Evolutionary conservation across 2,888 invertebrate species (phyloP).

Genomic region (Yponomeuta sedellus): DNA sequence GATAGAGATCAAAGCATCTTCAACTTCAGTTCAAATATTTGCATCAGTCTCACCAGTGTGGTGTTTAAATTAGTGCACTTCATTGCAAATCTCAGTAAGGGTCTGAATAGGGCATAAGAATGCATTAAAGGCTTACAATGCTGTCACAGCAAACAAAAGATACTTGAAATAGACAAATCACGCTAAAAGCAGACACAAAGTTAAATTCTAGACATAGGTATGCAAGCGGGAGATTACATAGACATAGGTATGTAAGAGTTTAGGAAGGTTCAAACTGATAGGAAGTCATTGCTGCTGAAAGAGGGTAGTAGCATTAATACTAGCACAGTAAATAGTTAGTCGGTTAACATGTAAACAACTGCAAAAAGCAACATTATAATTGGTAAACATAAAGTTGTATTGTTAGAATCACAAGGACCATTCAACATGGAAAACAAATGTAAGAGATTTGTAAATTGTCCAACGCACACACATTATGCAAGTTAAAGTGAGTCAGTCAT

Average conservation of each 20-base stretch:
- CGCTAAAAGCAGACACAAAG: background rate
- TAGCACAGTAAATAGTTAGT: slow-evolving; percentile 24
- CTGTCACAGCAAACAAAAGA: background rate
- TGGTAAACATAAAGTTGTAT: slow-evolving; percentile 6
- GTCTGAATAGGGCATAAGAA: too few species aligned
- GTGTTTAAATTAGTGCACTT: too few species aligned
- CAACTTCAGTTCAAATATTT: too few species aligned
- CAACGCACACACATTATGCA: slow-evolving; percentile 72
- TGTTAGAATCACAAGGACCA: slow-evolving; percentile 77
- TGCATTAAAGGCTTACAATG: too few species aligned
- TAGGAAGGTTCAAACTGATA: background rate
- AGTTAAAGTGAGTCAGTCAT: slow-evolving; percentile 64
- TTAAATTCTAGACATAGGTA: background rate
- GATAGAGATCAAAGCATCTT: too few species aligned
- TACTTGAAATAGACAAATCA: background rate
- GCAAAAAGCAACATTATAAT: slow-evolving; percentile 3
- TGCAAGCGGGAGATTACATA: background rate
- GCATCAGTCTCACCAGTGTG: too few species aligned
- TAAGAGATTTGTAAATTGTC: slow-evolving; percentile 50
- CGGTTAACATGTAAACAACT: slow-evolving; percentile 27
- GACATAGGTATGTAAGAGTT: background rate
- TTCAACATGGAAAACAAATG: slow-evolving; percentile 62
- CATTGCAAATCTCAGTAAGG: too few species aligned
- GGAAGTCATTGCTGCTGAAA: background rate
- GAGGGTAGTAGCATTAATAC: background rate